A percentile compares a stretch with the other conserved stretches of the same genome.
These are phyloP conservation scores for Hymenochirus boettgeri DNA, from an alignment of 2,113 vertebrate genomes.

Conservation along the genomic window DNA sequence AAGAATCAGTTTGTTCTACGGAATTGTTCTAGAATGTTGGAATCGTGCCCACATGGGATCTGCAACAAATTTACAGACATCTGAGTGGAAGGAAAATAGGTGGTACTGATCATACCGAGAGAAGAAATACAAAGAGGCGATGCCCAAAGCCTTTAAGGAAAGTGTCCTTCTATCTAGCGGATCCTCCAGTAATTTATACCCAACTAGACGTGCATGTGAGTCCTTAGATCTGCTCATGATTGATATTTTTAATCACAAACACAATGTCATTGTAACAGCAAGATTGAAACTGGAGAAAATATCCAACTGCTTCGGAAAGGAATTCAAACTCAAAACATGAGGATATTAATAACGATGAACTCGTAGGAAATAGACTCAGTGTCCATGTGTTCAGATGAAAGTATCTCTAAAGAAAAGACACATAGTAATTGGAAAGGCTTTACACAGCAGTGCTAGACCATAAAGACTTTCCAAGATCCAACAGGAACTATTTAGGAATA, in stretches of 20 bases:
- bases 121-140: background rate
- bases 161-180: background rate
- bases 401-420: no score
- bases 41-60: background rate
- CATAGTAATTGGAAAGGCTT: no score
- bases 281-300: conserved; percentile 2
- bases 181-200: no score
- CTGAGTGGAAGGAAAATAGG: background rate
- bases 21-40: background rate
- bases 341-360: background rate
- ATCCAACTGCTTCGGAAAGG: background rate
- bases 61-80: background rate
- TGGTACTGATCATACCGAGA: background rate
- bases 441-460: no score
- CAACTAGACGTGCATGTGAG: no score
- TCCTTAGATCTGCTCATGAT: background rate
- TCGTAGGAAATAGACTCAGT: background rate
- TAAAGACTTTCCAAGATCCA: no score
- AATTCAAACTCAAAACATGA: background rate
- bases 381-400: background rate
- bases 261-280: background rate
- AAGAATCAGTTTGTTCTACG: no score
- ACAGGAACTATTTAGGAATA: no score
- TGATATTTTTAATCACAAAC: background rate
- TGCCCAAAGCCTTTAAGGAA: background rate